These are phyloP conservation scores for Pyralis farinalis DNA, from an alignment of 2,888 invertebrate genomes.

Conservation along the genomic window DNA sequence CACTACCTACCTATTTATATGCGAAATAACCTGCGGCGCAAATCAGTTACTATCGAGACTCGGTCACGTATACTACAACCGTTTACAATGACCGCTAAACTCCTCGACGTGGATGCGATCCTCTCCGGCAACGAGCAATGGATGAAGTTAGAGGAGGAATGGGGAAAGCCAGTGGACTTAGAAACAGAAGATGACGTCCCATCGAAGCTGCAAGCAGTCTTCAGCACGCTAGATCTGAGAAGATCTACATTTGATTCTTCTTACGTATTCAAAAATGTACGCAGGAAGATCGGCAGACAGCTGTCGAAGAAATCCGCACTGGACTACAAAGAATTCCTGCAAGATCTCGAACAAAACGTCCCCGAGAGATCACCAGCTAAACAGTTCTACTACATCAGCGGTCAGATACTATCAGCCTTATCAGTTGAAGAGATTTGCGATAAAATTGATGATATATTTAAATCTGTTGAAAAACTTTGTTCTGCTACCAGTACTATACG, in stretches of 20 bases:
- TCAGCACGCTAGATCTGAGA: constrained; percentile 53
- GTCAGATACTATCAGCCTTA: constrained; percentile 54
- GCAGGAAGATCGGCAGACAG: constrained; percentile 44
- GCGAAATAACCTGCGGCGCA: too few species aligned
- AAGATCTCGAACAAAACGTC: constrained; percentile 38
- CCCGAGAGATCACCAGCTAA: constrained; percentile 31
- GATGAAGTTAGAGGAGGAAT: constrained; percentile 58
- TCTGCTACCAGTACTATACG: constrained; percentile 48
- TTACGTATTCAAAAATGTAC: constrained; percentile 52
- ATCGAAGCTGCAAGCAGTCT: constrained; percentile 35
- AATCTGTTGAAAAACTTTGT: constrained; percentile 59
- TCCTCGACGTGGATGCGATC: constrained; percentile 54
- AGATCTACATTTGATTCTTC: constrained; percentile 64
- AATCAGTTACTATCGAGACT: not conserved
- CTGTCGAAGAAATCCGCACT: constrained; percentile 40
- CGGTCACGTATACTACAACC: not conserved
- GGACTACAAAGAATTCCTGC: constrained; percentile 56
- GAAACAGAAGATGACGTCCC: constrained; percentile 53
- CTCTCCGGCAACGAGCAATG: constrained; percentile 61
- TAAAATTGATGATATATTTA: constrained; percentile 62
- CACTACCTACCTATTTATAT: too few species aligned
- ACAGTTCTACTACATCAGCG: constrained; percentile 50
- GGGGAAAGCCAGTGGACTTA: constrained; percentile 62
- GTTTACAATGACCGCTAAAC: constrained; percentile 26
- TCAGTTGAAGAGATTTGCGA: constrained; percentile 64